Evolutionary conservation across 2,113 vertebrate species (phyloP), one percentile per base, ranked within the genome.

Genomic region (Syngnathus typhle): DNA sequence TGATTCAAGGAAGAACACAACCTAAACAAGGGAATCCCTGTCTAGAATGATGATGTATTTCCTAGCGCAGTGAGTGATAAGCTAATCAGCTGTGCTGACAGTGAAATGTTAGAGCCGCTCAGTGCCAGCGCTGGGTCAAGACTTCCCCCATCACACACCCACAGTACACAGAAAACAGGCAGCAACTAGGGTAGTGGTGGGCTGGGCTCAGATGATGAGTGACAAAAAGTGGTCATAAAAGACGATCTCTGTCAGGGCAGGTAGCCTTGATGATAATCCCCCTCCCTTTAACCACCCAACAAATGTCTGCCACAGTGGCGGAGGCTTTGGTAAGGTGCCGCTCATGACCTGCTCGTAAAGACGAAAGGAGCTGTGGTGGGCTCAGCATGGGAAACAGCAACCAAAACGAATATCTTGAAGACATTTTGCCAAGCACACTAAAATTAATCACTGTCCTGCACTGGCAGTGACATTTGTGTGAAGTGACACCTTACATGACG

Each of bases 321-420:
- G 58, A 52, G 60, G 38, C 19, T 64, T 49, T n/a, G 58, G 59
- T 39, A 64, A 41, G 36, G 44, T 70, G 81, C 74, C 81, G 83
- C 80, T 85, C 72, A 72, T 79, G 71, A 86, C 87, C 85, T 71
- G 77, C 64, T 56, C 69, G 62, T 78, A 80, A 84, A 82, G 77
- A 44, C 62, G 71, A 55, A 39, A 69, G 54, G 70, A 68, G 84
- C 67, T 59, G 72, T 64, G 74, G 76, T 68, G 71, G 72, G 79
- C 11, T 15, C 38, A 64, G 65, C 77, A 83, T 77, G 79, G 78
- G 76, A 81, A 79, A 71, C 90, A 85, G 88, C 84, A 90, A 91
- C 86, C 74, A 83, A 90, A 91, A 90, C 86, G 87, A 92, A 91
- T 84, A 91, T 87, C 87, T 85, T 86, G 85, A 79, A 91, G 85